Conservation (phyloP, 2,888 invertebrate genomes). For the Scaeva pyrastri region DNA sequence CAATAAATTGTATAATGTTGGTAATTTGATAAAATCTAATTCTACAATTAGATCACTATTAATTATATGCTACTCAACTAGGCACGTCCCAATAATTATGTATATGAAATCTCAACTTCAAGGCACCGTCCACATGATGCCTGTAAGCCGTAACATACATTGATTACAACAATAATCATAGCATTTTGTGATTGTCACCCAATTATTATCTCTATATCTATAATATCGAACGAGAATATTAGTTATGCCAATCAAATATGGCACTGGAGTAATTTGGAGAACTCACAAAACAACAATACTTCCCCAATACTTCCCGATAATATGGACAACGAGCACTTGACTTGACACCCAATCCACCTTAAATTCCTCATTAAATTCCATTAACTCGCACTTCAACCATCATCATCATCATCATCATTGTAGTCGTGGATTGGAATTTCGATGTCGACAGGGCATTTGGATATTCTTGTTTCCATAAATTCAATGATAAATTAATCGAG, state of each 20-base stretch:
- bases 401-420: neutral
- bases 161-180: constrained; percentile 58
- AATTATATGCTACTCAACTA: neutral
- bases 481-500: constrained; percentile 62
- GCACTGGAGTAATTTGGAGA: constrained; percentile 24
- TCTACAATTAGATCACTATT: neutral
- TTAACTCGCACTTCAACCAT: neutral
- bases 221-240: constrained; percentile 10
- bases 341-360: neutral
- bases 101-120: constrained; percentile 23
- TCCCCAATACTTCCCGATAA: no score
- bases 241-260: constrained; percentile 52
- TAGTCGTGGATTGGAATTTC: constrained; percentile 19
- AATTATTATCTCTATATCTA: no score
- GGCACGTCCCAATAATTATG: neutral
- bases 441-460: neutral
- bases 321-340: no score
- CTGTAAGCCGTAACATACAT: constrained; percentile 21
- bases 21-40: neutral
- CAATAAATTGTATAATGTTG: neutral
- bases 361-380: constrained; percentile 11
- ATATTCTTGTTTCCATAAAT: constrained; percentile 52
- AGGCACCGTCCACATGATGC: neutral
- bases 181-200: constrained; percentile 49
- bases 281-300: neutral